Percentiles rank a stretch among this genome's conserved stretches.
Conservation (phyloP, 1,140 invertebrate species). For the Ephestia elutella region DNA sequence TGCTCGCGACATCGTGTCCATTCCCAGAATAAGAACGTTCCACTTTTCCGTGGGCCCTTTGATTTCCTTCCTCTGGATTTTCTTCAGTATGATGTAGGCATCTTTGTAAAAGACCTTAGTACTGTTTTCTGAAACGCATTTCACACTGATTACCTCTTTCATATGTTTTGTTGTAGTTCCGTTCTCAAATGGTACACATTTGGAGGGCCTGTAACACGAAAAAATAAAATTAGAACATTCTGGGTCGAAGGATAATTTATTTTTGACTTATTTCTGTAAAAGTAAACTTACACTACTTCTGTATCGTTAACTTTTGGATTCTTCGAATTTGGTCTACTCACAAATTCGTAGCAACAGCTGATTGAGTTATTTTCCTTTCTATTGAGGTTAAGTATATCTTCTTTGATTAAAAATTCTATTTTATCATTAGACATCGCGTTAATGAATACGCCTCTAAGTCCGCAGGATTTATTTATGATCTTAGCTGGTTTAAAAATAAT, state of each 20-base stretch:
- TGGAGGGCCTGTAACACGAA: neutral
- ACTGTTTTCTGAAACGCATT: constrained; percentile 26
- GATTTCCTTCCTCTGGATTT: constrained; percentile 13
- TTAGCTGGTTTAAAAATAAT: constrained; percentile 29
- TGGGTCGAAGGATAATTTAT: too few relatives aligned
- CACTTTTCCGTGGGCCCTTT: constrained; percentile 30
- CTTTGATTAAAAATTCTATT: constrained; percentile 33
- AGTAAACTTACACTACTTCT: neutral
- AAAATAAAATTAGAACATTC: too few relatives aligned
- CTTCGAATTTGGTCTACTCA: neutral
- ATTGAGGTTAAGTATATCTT: constrained; percentile 27
- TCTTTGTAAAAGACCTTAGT: constrained; percentile 38
- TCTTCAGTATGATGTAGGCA: constrained; percentile 41
- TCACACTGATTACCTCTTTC: constrained; percentile 41
- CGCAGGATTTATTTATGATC: constrained; percentile 24
- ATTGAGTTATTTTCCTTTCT: constrained; percentile 20
- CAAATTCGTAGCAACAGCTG: constrained; percentile 40
- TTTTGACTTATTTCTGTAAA: neutral
- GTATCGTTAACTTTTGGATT: neutral
- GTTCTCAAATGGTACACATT: constrained; percentile 30
- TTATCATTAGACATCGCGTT: constrained; percentile 26
- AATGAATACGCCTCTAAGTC: constrained; percentile 31
- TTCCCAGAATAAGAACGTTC: constrained; percentile 84
- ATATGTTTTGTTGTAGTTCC: constrained; percentile 24
- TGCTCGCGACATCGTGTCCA: constrained; percentile 87